Percentiles rank a stretch among this genome's conserved stretches.
Evolutionary conservation across 2,113 vertebrate genomes (phyloP).

Genomic region (Amazona guildingii): DNA sequence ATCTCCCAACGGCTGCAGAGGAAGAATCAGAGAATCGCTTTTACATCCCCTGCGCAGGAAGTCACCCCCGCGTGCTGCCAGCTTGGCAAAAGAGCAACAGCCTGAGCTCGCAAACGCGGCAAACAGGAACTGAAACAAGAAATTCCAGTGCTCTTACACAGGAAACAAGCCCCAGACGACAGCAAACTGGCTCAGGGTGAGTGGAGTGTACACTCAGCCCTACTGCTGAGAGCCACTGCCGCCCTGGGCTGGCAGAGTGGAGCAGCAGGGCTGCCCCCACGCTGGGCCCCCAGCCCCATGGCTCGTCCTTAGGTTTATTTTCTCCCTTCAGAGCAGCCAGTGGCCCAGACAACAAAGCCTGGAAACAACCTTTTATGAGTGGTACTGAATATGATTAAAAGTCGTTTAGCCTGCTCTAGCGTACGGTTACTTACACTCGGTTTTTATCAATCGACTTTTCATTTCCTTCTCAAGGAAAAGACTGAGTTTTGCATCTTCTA

Average conservation of each 20-base stretch:
- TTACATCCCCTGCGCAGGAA: constrained; percentile 69
- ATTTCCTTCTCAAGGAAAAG: not conserved
- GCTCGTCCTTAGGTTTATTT: not conserved
- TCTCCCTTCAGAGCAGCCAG: not conserved
- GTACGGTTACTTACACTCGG: accelerated
- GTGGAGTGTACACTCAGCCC: not conserved
- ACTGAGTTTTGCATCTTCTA: not conserved
- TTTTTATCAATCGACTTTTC: not conserved
- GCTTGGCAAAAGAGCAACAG: constrained; percentile 69
- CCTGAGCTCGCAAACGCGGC: not conserved
- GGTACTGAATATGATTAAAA: not conserved
- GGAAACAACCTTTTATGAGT: not conserved
- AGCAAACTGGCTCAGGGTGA: not conserved
- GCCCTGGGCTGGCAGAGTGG: accelerated
- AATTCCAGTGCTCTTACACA: constrained; percentile 54
- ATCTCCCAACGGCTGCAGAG: constrained; percentile 78
- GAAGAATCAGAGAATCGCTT: constrained; percentile 73
- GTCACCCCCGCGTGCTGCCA: constrained; percentile 66
- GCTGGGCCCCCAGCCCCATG: not conserved
- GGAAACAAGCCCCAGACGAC: constrained; percentile 18
- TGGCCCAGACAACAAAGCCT: not conserved
- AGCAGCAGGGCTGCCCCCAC: not conserved
- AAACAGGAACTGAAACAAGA: constrained; percentile 60
- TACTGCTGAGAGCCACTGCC: not conserved
- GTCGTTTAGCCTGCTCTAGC: not conserved